A percentile compares a stretch with the other conserved stretches of the same genome.
These are phyloP conservation scores for Monoplex corrugatus DNA, from an alignment of 2,888 invertebrate species.

Conservation along the genomic window DNA sequence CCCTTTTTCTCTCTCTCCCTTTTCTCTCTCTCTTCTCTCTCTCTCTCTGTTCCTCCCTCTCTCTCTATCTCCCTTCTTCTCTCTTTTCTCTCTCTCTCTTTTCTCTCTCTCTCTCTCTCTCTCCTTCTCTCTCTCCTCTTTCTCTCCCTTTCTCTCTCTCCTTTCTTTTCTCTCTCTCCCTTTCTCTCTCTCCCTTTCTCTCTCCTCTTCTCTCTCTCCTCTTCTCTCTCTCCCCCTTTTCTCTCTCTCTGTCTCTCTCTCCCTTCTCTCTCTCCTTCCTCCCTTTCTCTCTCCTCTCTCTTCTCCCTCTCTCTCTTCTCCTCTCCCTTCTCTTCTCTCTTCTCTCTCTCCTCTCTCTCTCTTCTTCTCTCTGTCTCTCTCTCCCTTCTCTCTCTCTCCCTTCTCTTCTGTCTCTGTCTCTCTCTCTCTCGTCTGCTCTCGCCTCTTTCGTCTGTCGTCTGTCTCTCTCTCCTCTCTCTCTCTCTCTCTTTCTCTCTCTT, in stretches of 20 bases:
- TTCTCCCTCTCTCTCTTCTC: not conserved
- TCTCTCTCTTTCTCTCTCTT: not conserved
- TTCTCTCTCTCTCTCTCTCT: not conserved
- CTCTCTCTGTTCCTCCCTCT: too few relatives aligned
- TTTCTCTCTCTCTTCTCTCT: not conserved
- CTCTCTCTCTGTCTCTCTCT: not conserved
- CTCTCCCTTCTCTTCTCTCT: not conserved
- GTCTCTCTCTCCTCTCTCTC: not conserved
- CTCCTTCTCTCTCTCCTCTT: not conserved
- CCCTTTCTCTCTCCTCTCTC: not conserved
- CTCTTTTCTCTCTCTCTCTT: not conserved
- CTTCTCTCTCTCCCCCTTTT: not conserved
- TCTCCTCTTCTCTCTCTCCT: not conserved
- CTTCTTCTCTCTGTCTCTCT: not conserved
- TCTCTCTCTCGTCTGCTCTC: slow-evolving; percentile 40
- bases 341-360: not conserved
- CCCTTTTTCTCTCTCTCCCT: not conserved
- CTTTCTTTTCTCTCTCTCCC: not conserved
- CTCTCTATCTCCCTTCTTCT: not conserved
- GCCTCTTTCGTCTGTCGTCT: too few relatives aligned
- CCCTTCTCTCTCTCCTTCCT: not conserved
- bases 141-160: not conserved
- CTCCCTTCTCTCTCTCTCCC: slow-evolving; percentile 10
- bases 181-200: not conserved
- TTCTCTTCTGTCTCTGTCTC: slow-evolving; percentile 34